Percentiles rank a stretch among this genome's conserved stretches.
Evolutionary conservation across 1,140 invertebrate genomes (phyloP).

Genomic region (Rhyacophila brunnea): DNA sequence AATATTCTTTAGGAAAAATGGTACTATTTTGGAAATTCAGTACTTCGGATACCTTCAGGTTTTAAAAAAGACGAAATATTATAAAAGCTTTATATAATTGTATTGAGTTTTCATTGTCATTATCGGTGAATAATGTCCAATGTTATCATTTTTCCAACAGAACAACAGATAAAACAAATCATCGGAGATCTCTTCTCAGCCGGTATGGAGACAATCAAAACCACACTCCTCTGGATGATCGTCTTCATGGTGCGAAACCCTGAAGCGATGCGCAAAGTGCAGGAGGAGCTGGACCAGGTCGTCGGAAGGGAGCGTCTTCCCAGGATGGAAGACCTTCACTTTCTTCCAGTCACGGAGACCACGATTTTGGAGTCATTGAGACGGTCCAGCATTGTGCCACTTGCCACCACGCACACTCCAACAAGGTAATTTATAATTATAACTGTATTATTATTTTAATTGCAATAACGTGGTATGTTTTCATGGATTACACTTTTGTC

Average conservation of each 20-base stretch:
- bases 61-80: too few relatives aligned
- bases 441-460: too few relatives aligned
- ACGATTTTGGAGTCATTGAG: slow-evolving; percentile 84
- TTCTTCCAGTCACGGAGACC: slow-evolving; percentile 83
- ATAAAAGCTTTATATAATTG: too few relatives aligned
- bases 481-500: too few relatives aligned
- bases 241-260: slow-evolving; percentile 87
- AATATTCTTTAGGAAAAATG: too few relatives aligned
- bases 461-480: too few relatives aligned
- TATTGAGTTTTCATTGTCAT: too few relatives aligned
- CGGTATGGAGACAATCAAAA: slow-evolving; percentile 93
- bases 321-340: slow-evolving; percentile 76
- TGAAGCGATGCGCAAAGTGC: slow-evolving; percentile 76
- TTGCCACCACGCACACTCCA: slow-evolving; percentile 86
- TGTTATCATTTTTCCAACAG: too few relatives aligned
- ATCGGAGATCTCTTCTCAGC: slow-evolving; percentile 89
- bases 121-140: too few relatives aligned
- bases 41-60: too few relatives aligned
- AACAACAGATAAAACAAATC: slow-evolving; percentile 87
- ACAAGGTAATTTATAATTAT: too few relatives aligned
- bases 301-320: slow-evolving; percentile 80
- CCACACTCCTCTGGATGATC: slow-evolving; percentile 84
- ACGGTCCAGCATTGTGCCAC: slow-evolving; percentile 78
- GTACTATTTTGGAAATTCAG: too few relatives aligned
- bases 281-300: slow-evolving; percentile 86